Evolutionary conservation across 2,113 vertebrate genomes (phyloP).

Genomic region (Charadrius vociferus): DNA sequence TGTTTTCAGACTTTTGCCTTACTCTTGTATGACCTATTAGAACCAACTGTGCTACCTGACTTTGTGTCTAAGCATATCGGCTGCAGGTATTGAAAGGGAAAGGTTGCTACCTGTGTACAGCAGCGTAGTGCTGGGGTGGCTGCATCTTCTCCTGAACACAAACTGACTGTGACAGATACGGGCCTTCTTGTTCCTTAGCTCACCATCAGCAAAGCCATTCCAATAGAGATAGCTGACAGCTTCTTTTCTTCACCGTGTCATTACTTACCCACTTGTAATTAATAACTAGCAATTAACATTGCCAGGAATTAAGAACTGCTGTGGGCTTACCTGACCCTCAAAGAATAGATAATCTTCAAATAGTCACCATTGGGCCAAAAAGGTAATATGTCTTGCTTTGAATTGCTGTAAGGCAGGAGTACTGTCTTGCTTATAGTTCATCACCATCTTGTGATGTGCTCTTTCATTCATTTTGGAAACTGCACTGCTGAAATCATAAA

Average conservation of each 20-base stretch:
- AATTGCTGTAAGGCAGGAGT: neutral
- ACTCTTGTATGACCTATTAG: neutral
- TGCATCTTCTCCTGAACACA: neutral
- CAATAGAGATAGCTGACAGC: neutral
- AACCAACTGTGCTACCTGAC: neutral
- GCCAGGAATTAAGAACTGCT: neutral
- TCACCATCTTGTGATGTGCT: neutral
- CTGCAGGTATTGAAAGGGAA: neutral
- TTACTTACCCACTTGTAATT: neutral
- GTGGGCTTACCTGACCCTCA: neutral
- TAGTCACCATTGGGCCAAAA: neutral
- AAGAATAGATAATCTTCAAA: neutral
- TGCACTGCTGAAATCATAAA: neutral
- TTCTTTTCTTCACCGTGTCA: neutral
- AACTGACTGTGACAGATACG: rapidly evolving
- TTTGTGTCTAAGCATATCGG: neutral
- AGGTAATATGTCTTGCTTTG: neutral
- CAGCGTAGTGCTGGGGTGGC: neutral
- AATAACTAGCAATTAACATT: neutral
- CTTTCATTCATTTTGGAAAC: neutral
- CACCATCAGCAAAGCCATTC: neutral
- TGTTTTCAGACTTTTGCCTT: neutral
- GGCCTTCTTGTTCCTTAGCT: neutral
- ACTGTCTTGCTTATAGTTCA: neutral
- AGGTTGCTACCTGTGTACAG: neutral